Base-by-base conservation (phyloP, 1,140 invertebrate species). In the Drosophila punjabiensis region DNA sequence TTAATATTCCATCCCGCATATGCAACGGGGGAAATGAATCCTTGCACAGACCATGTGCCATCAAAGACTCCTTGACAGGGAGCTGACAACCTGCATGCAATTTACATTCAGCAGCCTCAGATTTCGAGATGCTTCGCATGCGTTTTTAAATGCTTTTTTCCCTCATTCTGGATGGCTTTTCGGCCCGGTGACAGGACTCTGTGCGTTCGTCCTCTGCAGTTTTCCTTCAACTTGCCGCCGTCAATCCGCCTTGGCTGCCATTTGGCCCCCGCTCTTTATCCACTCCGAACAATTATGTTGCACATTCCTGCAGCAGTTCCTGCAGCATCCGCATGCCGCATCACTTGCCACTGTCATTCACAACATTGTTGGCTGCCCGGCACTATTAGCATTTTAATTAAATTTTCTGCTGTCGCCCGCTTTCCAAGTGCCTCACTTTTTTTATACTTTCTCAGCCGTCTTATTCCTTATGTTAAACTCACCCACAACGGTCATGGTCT, bases 401-500 rank as follows among this genome's bases (percentile, higher is more conserved):
- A 90, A 90, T 90, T 90, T 76, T 70, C 68, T 89, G 76, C 75
- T 82, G 82, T 70, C 84, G 68, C 52, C 66, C 71, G 56, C 37
- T 65, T 39, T 74, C 63, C 43, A 58, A 59, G 63, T 53, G 47
- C 45, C 39, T 43, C 37, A 32, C 43, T 33, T 53, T 33, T 53
- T 53, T 53, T 53, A 24, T 47, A 37, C 6, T 32, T n/a, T 8
- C 30, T 20, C 32, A 11, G 20, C 35, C 28, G 18, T 16, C 33
- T 14, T 39, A 39, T 56, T 28, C 43, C 68, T 82, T 73, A 52
- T 47, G 50, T 60, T 50, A 37, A 53, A 92, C 95, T 95, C 94
- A 96, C 96, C 96, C 53, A 97, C 95, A 82, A 97, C 96, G 60
- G 94, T 94, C 95, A 97, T 96, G 86, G 96, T 95, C 79, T 95